Evolutionary conservation across 2,113 vertebrate species (phyloP).

Genomic region (Nestor notabilis): DNA sequence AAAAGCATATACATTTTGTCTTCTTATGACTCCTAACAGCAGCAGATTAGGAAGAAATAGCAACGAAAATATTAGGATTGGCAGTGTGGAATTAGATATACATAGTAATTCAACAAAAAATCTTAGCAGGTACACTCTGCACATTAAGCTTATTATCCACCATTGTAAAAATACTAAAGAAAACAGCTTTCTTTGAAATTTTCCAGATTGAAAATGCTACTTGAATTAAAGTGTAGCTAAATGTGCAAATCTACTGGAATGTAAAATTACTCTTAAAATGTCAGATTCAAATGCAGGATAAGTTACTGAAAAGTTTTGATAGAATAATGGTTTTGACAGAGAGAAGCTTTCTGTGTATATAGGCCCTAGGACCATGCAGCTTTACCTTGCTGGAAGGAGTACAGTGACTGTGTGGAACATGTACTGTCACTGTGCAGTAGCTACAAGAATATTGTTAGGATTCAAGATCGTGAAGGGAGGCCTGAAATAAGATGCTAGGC

Average conservation of each 20-base stretch:
- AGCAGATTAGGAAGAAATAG: background rate
- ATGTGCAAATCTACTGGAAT: background rate
- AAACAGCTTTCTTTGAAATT: background rate
- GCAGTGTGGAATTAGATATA: background rate
- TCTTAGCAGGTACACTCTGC: background rate
- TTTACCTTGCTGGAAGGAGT: background rate
- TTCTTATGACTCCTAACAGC: background rate
- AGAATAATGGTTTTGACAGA: background rate
- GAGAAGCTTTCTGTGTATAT: background rate
- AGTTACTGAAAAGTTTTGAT: background rate
- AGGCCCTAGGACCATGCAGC: background rate
- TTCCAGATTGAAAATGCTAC: background rate
- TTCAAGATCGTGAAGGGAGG: background rate
- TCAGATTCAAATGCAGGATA: background rate
- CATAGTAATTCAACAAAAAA: background rate
- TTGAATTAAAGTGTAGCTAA: background rate
- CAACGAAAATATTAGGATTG: background rate
- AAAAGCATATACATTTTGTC: background rate
- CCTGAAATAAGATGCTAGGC: background rate
- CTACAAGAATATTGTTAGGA: background rate
- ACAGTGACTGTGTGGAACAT: background rate
- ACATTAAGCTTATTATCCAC: background rate
- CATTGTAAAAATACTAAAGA: background rate
- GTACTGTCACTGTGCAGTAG: background rate
- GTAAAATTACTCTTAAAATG: background rate